Conservation (phyloP, 2,888 invertebrate genomes). For the Loripinus fragilis region DNA sequence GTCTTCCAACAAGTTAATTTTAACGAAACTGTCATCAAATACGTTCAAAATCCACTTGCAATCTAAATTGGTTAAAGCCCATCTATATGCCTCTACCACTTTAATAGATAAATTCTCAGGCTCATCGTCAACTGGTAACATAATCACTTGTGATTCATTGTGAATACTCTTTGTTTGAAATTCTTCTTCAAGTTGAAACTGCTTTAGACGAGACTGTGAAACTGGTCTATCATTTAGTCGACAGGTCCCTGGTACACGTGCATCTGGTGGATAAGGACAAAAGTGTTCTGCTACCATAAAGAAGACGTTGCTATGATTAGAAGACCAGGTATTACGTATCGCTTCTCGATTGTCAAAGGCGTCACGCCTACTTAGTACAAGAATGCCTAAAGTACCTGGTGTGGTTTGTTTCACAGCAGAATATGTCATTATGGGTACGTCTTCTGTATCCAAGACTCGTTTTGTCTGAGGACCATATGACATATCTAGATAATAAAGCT, state of each 20-base stretch:
- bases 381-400: background rate
- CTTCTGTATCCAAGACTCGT: too few species aligned
- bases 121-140: background rate
- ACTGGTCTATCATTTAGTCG: background rate
- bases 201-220: background rate
- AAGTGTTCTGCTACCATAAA: background rate
- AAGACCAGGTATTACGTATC: background rate
- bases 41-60: background rate
- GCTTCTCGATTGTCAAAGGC: background rate
- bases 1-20: background rate
- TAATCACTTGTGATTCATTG: background rate
- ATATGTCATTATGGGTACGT: too few species aligned
- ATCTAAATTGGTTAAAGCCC: background rate
- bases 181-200: background rate
- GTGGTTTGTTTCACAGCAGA: too few species aligned
- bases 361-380: background rate
- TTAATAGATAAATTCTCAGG: background rate
- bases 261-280: background rate
- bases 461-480: too few species aligned
- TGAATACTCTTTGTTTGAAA: background rate
- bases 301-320: background rate
- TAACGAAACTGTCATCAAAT: background rate
- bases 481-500: too few species aligned
- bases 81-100: background rate
- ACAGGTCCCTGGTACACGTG: background rate